Evolutionary conservation across 2,888 invertebrate genomes (phyloP), one percentile per base, ranked within the genome.

Genomic region (Anarsia innoxiella): DNA sequence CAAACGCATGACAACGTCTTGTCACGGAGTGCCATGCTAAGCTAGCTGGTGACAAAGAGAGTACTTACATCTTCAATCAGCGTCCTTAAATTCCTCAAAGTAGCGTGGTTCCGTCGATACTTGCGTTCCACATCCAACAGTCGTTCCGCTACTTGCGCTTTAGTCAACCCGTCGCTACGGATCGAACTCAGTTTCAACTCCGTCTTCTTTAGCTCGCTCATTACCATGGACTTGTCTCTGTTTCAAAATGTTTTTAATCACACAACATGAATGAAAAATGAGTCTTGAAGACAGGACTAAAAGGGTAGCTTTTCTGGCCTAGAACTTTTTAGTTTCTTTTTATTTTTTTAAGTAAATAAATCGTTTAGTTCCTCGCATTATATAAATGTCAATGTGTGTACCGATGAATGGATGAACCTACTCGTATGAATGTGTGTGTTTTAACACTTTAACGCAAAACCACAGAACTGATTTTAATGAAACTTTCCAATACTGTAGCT

Each of bases 121-220:
- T 61, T 57, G 37, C 56, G 53, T 49, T 69, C 63, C 5, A 71
- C 74, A 6, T 46, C 47, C 9, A 73, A 52, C 33, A 82, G 51
- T 1, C 44, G 44, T 55, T 69, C 71, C 1, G 56, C 62, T 16
- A 80, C 74, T 49, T 80, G 60, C 31, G 63, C 69, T 51, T 67
- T 73, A 32, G 59, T 55, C 12, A 77, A 63, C 0, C 76, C 77
- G 56, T 64, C 79, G 59, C 54, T 69, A 37, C 70, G 67, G 49
- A 66, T 75, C 40, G 62, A 72, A 54, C 66, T 83, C 64, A 66
- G 70, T 72, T 70, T 77, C 53, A 56, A 48, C 48, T 67, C 80
- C 25, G 56, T 65, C 48, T 76, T 76, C 53, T 83, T 71, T 29
- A 86, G 51, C 50, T 83, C 76, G 31, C 60, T 66, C 15, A 77